Conservation (phyloP, 2,888 invertebrate species). For the Pterostichus niger region DNA sequence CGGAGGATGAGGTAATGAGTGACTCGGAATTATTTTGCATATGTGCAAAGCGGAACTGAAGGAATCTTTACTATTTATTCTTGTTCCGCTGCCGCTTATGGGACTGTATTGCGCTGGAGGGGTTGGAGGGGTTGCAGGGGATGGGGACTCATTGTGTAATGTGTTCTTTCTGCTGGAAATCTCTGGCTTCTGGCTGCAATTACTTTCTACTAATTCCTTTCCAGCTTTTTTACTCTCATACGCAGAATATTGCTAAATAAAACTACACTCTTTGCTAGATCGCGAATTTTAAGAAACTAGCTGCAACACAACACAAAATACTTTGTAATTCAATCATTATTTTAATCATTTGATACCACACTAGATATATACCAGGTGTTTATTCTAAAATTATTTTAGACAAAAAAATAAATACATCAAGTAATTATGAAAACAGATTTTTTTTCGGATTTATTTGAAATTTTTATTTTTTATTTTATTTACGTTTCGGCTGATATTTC, state of each 20-base stretch:
- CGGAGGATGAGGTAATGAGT: slow-evolving; percentile 54
- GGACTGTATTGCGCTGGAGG: slow-evolving; percentile 1
- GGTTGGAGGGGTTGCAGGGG: neutral
- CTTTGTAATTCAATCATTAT: too few species aligned
- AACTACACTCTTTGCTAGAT: neutral
- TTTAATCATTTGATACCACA: too few species aligned
- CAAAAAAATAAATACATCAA: too few species aligned
- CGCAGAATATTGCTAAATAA: neutral
- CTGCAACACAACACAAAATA: too few species aligned
- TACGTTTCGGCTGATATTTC: too few species aligned
- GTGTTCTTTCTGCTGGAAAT: slow-evolving; percentile 48
- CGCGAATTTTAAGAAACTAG: neutral
- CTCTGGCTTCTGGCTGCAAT: slow-evolving; percentile 26
- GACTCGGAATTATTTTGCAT: slow-evolving; percentile 65
- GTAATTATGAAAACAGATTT: too few species aligned
- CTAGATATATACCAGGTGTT: too few species aligned
- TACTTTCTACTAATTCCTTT: slow-evolving; percentile 8
- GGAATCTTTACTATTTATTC: slow-evolving; percentile 64
- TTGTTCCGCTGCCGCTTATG: slow-evolving; percentile 29
- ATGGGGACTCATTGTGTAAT: slow-evolving; percentile 10
- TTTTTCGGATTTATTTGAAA: too few species aligned
- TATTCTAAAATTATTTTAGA: too few species aligned
- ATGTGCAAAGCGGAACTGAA: slow-evolving; percentile 55
- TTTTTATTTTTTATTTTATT: too few species aligned
- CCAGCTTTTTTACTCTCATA: neutral